Percentiles rank a stretch among this genome's conserved stretches.
phyloP scores from a whole-genome alignment of 2,797 vertebrate species.

The Eleutherodactylus coqui region DNA sequence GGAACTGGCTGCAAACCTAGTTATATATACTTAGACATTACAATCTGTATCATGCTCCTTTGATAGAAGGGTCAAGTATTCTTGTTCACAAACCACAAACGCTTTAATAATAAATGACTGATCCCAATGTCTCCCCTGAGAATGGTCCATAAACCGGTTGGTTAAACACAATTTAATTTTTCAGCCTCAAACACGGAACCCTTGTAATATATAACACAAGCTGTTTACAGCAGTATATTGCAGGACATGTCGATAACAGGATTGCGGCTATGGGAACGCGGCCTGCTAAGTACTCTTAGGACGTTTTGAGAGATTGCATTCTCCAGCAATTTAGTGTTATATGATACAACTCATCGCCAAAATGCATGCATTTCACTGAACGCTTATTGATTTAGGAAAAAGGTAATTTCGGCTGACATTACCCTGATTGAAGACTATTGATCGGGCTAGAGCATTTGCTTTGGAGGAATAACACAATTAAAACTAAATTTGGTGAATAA shows the following conservation, averaged over 20 bases:
- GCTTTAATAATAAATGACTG: neutral
- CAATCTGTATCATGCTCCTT: neutral
- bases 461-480: slow-evolving; percentile 52
- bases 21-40: neutral
- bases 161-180: slow-evolving; percentile 16
- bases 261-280: neutral
- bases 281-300: slow-evolving; percentile 36
- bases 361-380: slow-evolving; percentile 34
- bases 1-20: neutral
- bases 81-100: neutral
- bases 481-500: slow-evolving; percentile 40
- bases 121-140: neutral
- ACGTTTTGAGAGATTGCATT: slow-evolving; percentile 44
- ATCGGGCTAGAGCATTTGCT: slow-evolving; percentile 33
- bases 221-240: slow-evolving; percentile 33
- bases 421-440: slow-evolving; percentile 57
- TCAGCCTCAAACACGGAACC: slow-evolving; percentile 1
- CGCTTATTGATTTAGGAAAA: slow-evolving; percentile 58
- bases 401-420: slow-evolving; percentile 56
- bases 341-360: slow-evolving; percentile 40
- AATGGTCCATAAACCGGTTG: neutral
- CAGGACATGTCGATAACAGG: neutral
- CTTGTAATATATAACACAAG: slow-evolving; percentile 4
- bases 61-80: neutral
- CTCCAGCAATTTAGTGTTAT: slow-evolving; percentile 38